Evolutionary conservation across 2,113 vertebrate species (phyloP), one percentile per base, ranked within the genome.

Genomic region (Clarias magur): DNA sequence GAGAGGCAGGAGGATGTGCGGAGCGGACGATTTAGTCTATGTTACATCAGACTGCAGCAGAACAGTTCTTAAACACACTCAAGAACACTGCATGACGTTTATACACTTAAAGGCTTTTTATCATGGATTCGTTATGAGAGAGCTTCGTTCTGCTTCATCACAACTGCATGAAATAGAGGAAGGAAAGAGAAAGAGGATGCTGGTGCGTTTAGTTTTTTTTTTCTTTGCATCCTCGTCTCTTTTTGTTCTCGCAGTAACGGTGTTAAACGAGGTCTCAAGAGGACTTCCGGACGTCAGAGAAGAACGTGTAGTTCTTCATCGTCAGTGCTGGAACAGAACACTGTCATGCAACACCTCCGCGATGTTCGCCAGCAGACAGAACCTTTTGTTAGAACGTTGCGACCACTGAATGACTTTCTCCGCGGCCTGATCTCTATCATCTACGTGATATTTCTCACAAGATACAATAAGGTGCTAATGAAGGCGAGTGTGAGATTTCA

Each of bases 191-290:
- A 79, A 83, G 85, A 85, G 89, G 88, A 92, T 91, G 83, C 60
- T 63, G 53, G 48, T 34, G 76, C 70, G 80, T 5, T 42, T 2
- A 3, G 57, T 13, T 30, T n/a, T 53, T 53, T 73, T 23, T 23
- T 3, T 38, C 92, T 92, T 91, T 91, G 89, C 92, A 92, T 88
- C 85, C 87, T 92, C 93, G 93, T 93, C 92, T 91, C 86, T 89
- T 21, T 60, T 88, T 86, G 87, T 19, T 34, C 53, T 30, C 13
- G 30, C 75, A 54, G 70, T 4, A 38, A 3, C 25, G 0, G 23
- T 54, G 42, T 76, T 53, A n/a, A 25, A 0, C 12, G 19, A 78
- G 48, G 48, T 54, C 73, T 76, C 54, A 25, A 13, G 42, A 53
- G 42, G 54, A 6, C 42, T 0, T n/a, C 48, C 13, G 21, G 48